Percentiles rank a stretch among this genome's conserved stretches.
phyloP scores from a whole-genome alignment of 1,140 invertebrate genomes.

The Rhizoglyphus robini region DNA sequence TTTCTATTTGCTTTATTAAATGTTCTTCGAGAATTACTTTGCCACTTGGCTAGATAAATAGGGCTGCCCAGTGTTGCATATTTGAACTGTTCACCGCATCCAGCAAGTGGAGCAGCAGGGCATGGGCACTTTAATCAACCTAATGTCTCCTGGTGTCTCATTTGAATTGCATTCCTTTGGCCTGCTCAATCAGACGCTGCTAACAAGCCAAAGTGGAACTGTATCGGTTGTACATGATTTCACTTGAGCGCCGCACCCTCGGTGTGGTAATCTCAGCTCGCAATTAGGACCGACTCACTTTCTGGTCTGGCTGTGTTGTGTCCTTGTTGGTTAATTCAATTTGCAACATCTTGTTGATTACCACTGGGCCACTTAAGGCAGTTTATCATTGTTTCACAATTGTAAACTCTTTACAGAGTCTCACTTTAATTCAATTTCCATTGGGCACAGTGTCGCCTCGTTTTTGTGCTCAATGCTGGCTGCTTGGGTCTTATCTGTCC shows the following conservation, averaged over 20 bases:
- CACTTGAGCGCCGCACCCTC: too few relatives aligned
- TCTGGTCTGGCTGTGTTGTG: not conserved
- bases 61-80: not conserved
- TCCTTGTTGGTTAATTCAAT: slow-evolving; percentile 3
- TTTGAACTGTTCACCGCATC: not conserved
- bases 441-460: not conserved
- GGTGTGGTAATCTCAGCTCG: not conserved
- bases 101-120: not conserved
- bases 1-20: slow-evolving; percentile 13
- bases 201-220: too few relatives aligned
- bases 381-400: not conserved
- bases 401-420: not conserved
- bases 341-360: slow-evolving; percentile 13
- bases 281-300: not conserved
- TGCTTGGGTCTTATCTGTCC: not conserved
- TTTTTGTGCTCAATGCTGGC: too few relatives aligned
- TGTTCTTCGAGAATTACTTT: not conserved
- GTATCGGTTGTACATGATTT: too few relatives aligned
- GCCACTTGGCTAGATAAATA: not conserved
- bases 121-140: not conserved
- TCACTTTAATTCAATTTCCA: slow-evolving; percentile 6
- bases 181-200: too few relatives aligned
- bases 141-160: too few relatives aligned
- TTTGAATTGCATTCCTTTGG: too few relatives aligned
- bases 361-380: not conserved